Conservation (phyloP, 2,113 vertebrate species). For the Dendrocopos noguchii region DNA sequence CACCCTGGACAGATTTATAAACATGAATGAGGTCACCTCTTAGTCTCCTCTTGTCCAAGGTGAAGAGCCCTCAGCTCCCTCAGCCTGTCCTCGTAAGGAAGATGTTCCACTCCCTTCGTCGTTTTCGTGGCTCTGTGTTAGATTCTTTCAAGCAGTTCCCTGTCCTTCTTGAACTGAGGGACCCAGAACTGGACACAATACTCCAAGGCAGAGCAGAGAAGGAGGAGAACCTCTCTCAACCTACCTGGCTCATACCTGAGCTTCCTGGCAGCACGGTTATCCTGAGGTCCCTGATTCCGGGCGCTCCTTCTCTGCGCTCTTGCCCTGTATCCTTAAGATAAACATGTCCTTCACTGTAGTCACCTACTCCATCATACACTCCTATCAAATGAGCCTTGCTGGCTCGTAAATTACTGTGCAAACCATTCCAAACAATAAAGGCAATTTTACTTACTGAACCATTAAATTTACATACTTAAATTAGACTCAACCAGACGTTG, state of each 20-base stretch:
- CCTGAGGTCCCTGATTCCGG: not conserved
- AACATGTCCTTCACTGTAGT: slow-evolving; percentile 45
- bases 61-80: too few species aligned
- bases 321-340: slow-evolving; percentile 37
- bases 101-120: too few species aligned
- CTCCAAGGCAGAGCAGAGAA: too few species aligned
- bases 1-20: too few species aligned
- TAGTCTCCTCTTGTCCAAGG: too few species aligned
- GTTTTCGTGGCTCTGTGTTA: too few species aligned
- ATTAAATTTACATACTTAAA: slow-evolving; percentile 80
- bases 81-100: too few species aligned
- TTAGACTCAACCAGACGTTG: slow-evolving; percentile 74
- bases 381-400: slow-evolving; percentile 65
- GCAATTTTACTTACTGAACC: slow-evolving; percentile 80
- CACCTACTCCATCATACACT: slow-evolving; percentile 62
- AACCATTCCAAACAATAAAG: slow-evolving; percentile 79
- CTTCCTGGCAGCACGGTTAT: accelerated
- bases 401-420: slow-evolving; percentile 74
- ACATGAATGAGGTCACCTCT: too few species aligned
- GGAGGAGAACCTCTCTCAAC: too few species aligned
- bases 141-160: too few species aligned
- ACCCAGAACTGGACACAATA: too few species aligned
- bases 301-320: not conserved
- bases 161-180: too few species aligned
- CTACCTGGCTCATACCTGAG: accelerated